Percentiles rank a stretch among this genome's conserved stretches.
These are phyloP conservation scores for Datnioides undecimradiatus DNA, from an alignment of 2,113 vertebrate genomes.

Conservation along the genomic window DNA sequence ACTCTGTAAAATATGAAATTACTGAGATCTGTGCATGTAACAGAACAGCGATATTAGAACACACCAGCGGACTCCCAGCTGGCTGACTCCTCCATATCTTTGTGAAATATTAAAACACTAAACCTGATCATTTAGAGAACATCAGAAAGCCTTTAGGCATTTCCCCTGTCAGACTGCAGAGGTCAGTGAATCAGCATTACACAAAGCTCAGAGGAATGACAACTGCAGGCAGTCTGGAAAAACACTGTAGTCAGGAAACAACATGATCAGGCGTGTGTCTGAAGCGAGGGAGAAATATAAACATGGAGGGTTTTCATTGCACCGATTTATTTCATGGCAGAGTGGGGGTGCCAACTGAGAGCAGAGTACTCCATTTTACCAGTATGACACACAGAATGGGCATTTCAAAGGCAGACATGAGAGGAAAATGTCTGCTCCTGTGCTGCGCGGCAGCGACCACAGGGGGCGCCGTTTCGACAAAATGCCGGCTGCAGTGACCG, in stretches of 20 bases:
- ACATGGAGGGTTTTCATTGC: conserved; percentile 1
- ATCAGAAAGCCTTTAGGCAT: conserved; percentile 7
- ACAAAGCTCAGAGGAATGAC: conserved; percentile 41
- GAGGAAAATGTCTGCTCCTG: conserved; percentile 80
- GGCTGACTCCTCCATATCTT: too few species aligned
- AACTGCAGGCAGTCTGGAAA: conserved; percentile 57
- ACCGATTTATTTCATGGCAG: neutral
- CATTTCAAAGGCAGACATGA: conserved; percentile 78
- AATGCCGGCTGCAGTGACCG: conserved; percentile 44
- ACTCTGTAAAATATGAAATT: too few species aligned
- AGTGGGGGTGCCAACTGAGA: conserved; percentile 25
- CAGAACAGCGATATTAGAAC: too few species aligned
- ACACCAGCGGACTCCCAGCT: too few species aligned
- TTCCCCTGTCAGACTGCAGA: conserved; percentile 70
- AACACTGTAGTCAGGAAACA: conserved; percentile 27
- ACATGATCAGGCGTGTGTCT: neutral
- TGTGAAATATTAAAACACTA: neutral
- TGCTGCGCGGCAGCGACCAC: conserved; percentile 29
- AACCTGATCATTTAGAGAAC: conserved; percentile 6
- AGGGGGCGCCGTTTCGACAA: conserved; percentile 68
- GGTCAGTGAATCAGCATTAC: conserved; percentile 73
- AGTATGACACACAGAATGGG: conserved; percentile 78
- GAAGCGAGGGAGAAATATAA: neutral
- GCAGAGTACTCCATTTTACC: conserved; percentile 76
- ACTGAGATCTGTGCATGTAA: too few species aligned